Base-by-base conservation (phyloP, 2,797 vertebrate species). In the Pipistrellus nathusii region DNA sequence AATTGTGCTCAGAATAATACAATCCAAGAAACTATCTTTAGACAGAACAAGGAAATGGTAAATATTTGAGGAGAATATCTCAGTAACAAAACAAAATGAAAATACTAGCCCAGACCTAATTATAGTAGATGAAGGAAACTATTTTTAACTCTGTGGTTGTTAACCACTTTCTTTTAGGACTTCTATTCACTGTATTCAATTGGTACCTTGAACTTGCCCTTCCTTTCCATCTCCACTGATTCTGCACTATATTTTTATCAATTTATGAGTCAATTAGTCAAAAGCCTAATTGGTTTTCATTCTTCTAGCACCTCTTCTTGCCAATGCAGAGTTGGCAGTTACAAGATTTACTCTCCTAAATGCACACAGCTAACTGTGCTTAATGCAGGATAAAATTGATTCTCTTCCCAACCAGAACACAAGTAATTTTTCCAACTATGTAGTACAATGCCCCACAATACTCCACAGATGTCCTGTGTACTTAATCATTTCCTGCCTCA, bases 31-130 rank as follows among this genome's bases (percentile, higher is more conserved):
- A 82, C 1, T 66, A 7, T 68, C 44, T 66, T 2, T 2, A 83
- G 59, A 1, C n/a, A 81, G 77, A 89, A 93, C 15, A 94, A 90
- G 35, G 23, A 90, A 88, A 89, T 30, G 4, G 20, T 53, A 88
- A 92, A 30, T 35, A 5, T 25, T 77, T 68, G 11, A 53, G n/a
- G 62, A 55, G 72, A 85, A 5, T 46, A 55, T 48, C 51, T 84
- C 30, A 71, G 38, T n/a, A 68, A 73, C 3, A 78, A 85, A 94
- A 81, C 51, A 55, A 88, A 88, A 84, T 6, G 6, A 53, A 75
- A 86, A 62, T n/a, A 85, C 23, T 59, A 80, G 5, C 3, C 6
- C 35, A 55, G 20, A 46, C 13, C 6, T 13, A 84, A 23, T 55
- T 75, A 59, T 5, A 92, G 12, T 30, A 38, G 14, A 55, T 1